These are phyloP conservation scores for Phenganax subtilis DNA, from an alignment of 92 coral and sea anemone species.

Conservation along the genomic window DNA sequence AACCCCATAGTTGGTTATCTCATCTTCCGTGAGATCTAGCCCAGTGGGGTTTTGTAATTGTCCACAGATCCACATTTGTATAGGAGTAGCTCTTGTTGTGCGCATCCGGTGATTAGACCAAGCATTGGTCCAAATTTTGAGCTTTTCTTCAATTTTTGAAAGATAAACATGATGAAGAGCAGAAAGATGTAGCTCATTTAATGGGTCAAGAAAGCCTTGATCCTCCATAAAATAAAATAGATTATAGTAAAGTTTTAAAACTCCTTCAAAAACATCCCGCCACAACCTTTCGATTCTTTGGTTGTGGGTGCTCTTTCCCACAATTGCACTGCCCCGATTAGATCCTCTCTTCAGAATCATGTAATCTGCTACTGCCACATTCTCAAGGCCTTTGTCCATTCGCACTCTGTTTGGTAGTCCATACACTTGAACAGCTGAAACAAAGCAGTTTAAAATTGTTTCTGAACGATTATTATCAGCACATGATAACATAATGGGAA, in stretches of 20 bases:
- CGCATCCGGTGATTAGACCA: constrained; percentile 76
- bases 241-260: constrained; percentile 47
- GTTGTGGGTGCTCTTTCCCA: constrained; percentile 65
- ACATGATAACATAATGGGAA: constrained; percentile 34
- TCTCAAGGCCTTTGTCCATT: constrained; percentile 47
- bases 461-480: constrained; percentile 42
- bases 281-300: constrained; percentile 49
- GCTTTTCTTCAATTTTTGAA: constrained; percentile 54
- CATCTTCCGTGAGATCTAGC: constrained; percentile 33
- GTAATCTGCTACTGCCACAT: constrained; percentile 49
- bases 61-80: constrained; percentile 61
- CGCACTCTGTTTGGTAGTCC: constrained; percentile 45
- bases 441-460: constrained; percentile 35
- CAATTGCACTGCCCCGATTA: constrained; percentile 52
- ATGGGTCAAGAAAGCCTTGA: constrained; percentile 60
- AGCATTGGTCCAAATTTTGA: constrained; percentile 58
- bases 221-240: constrained; percentile 75
- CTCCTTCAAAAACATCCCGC: constrained; percentile 14
- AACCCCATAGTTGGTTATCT: constrained; percentile 44
- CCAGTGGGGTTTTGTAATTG: constrained; percentile 64
- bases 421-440: constrained; percentile 33
- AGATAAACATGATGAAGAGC: constrained; percentile 61
- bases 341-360: constrained; percentile 49
- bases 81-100: constrained; percentile 59
- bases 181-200: constrained; percentile 49